Percentiles rank a stretch among this genome's conserved stretches.
phyloP scores from a whole-genome alignment of 1,140 invertebrate genomes.

The Bombus sylvicola region DNA sequence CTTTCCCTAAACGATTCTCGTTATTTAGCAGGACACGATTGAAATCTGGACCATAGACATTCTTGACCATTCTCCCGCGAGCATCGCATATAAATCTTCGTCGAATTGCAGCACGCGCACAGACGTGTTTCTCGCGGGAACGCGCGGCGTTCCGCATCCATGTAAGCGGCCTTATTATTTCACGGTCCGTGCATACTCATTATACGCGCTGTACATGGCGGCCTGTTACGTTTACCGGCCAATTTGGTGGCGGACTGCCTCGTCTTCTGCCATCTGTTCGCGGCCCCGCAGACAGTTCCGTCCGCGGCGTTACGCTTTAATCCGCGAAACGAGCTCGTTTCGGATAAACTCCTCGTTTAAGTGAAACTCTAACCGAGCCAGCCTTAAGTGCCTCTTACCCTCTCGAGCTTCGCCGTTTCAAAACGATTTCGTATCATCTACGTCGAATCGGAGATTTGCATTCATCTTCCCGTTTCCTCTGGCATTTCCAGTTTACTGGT shows the following conservation, averaged over 20 bases:
- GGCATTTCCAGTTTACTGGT: not conserved
- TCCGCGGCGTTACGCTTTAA: conserved; percentile 62
- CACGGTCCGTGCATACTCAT: conserved; percentile 49
- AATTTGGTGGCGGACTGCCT: conserved; percentile 52
- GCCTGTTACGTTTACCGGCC: conserved; percentile 53
- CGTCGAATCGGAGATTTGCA: conserved; percentile 29
- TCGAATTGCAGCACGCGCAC: conserved; percentile 44
- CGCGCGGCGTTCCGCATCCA: conserved; percentile 25
- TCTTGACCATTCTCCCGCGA: not conserved
- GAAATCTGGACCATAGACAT: not conserved
- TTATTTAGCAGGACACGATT: not conserved
- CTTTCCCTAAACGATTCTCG: not conserved
- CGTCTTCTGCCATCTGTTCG: conserved; percentile 53
- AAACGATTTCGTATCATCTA: not conserved
- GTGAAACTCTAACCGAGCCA: conserved; percentile 58
- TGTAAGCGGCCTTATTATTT: conserved; percentile 58
- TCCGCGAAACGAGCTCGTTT: conserved; percentile 64
- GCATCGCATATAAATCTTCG: conserved; percentile 56
- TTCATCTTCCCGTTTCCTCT: not conserved
- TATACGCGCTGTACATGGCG: conserved; percentile 51
- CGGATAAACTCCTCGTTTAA: conserved; percentile 69
- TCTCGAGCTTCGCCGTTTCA: not conserved
- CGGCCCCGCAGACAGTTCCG: conserved; percentile 48
- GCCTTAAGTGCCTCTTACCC: conserved; percentile 34
- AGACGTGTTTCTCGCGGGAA: conserved; percentile 1